A percentile compares a stretch with the other conserved stretches of the same genome.
These are phyloP conservation scores for Oxyteleia sp. DNA, from an alignment of 2,888 invertebrate genomes.

Conservation along the genomic window DNA sequence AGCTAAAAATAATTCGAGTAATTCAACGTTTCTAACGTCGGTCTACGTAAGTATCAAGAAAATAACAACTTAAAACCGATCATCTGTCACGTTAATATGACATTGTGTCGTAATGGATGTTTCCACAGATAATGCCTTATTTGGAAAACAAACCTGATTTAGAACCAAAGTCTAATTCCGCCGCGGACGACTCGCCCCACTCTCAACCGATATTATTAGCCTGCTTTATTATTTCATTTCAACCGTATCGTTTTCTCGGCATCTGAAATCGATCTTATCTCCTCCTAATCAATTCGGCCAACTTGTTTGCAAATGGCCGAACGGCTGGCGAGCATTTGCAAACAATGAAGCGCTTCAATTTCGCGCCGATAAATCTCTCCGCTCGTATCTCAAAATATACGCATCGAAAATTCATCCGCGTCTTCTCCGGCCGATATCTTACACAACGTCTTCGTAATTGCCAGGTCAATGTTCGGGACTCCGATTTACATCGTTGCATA, in stretches of 20 bases:
- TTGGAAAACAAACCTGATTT: too few relatives aligned
- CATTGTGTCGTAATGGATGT: too few relatives aligned
- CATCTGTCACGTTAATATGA: too few relatives aligned
- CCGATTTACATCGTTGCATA: conserved; percentile 47
- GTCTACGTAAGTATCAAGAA: too few relatives aligned
- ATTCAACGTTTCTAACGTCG: too few relatives aligned
- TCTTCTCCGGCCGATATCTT: conserved; percentile 20
- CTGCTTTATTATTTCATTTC: background rate
- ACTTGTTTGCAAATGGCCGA: conserved; percentile 8
- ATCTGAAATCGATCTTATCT: conserved; percentile 22
- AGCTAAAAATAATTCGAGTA: too few relatives aligned
- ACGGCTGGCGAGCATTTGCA: conserved; percentile 40
- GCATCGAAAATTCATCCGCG: conserved; percentile 31
- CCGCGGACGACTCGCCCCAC: too few relatives aligned
- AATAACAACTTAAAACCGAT: too few relatives aligned
- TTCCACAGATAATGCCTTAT: too few relatives aligned
- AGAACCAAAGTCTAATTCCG: too few relatives aligned
- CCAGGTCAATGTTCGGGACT: conserved; percentile 53
- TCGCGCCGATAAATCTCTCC: conserved; percentile 24
- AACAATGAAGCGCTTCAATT: conserved; percentile 39
- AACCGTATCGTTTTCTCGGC: conserved; percentile 15
- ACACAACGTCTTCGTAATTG: conserved; percentile 54
- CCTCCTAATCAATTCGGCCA: conserved; percentile 6
- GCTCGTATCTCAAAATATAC: conserved; percentile 24
- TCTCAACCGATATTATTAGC: too few relatives aligned